Evolutionary conservation across 2,113 vertebrate genomes (phyloP), one percentile per base, ranked within the genome.

Genomic region (Calyptommatus sinebrachiatus): DNA sequence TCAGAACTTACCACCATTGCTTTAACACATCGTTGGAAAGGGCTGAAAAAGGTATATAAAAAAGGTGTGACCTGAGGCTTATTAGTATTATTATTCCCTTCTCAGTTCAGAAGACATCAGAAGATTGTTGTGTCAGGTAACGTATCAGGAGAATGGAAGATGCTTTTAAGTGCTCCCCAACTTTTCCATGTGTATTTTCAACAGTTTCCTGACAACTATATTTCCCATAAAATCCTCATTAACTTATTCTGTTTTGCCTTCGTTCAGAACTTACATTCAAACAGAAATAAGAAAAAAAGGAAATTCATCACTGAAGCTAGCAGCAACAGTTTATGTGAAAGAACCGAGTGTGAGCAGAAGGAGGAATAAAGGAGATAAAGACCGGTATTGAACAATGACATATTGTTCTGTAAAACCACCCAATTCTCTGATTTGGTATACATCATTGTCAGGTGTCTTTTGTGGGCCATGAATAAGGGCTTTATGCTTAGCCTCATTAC

Each of bases 401-500:
- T 92, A 94, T 92, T 94, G 91, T 94, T 92, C 91, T 88, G 87
- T 61, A 83, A 93, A 70, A 91, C 89, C 89, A 93, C 91, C 93
- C 93, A 92, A 94, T 94, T 91, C 92, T 91, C 88, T 91, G 88
- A 29, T 90, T 94, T 91, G 86, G 93, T 94, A 95, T 95, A 95
- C 94, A 95, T 95, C 93, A 91, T 89, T 91, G 91, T 92, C 92
- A 94, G 89, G 73, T 86, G 90, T 81, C 76, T 90, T 57, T 89
- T 89, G 48, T 57, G 86, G 88, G 79, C 71, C 80, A 41, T 96
- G 95, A 96, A 96, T 93, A 92, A 89, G 85, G 86, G 92, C 91
- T 94, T 96, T 96, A 93, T 96, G 89, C 78, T 82, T 86, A 91
- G 90, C 87, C 92, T 94, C 92, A 95, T 96, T 96, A 95, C 95